A percentile compares a stretch with the other conserved stretches of the same genome.
phyloP scores from a whole-genome alignment of 92 coral and sea anemone genomes.

The Zoanthus solanderi region DNA sequence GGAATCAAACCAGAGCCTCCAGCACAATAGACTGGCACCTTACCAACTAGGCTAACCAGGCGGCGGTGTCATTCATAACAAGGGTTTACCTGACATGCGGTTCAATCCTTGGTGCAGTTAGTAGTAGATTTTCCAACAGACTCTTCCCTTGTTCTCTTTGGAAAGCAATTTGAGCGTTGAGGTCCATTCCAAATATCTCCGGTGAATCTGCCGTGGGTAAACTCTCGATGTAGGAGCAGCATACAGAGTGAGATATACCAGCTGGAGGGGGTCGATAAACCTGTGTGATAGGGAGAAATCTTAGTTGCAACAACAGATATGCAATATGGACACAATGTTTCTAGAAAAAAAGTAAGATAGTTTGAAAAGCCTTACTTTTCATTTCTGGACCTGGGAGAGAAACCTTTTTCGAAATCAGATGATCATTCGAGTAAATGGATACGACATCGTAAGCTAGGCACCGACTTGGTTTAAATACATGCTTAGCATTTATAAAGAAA shows the following conservation, averaged over 20 bases:
- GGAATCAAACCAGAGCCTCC: no score
- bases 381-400: no score
- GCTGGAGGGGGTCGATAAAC: conserved; percentile 95
- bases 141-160: conserved; percentile 76
- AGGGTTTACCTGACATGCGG: conserved; percentile 60
- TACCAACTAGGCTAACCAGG: no score
- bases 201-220: conserved; percentile 86
- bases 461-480: no score
- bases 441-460: no score
- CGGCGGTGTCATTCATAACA: neutral
- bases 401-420: no score
- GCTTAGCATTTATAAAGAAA: no score
- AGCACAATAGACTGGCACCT: no score
- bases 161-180: conserved; percentile 82
- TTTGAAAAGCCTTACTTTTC: no score
- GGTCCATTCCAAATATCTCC: conserved; percentile 95
- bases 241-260: conserved; percentile 89
- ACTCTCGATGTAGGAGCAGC: conserved; percentile 91
- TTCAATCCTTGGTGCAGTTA: conserved; percentile 73
- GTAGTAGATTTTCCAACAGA: conserved; percentile 71
- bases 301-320: neutral
- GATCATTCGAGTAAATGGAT: no score
- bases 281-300: conserved; percentile 34
- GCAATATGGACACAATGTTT: neutral
- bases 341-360: no score